Percentiles rank a stretch among this genome's conserved stretches.
Evolutionary conservation across 2,888 invertebrate species (phyloP).

Genomic region (Leptopilina drosophilae): DNA sequence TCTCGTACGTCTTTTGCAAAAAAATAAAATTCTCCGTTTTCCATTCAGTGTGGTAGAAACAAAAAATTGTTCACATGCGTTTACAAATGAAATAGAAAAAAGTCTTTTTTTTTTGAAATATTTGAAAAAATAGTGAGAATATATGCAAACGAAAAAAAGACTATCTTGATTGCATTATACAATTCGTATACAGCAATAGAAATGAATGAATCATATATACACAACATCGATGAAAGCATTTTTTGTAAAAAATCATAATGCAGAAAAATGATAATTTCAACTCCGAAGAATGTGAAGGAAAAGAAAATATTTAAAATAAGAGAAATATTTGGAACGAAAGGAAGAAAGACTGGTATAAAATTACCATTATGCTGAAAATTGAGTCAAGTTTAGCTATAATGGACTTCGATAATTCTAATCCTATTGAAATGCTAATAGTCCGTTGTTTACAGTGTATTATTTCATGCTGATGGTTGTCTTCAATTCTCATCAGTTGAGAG

Average conservation of each 20-base stretch:
- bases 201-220: too few species aligned
- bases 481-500: not conserved
- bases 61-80: not conserved
- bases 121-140: slow-evolving; percentile 1
- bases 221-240: too few species aligned
- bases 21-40: not conserved
- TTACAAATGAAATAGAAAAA: not conserved
- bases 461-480: not conserved
- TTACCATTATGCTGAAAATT: too few species aligned
- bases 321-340: too few species aligned
- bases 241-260: too few species aligned
- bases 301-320: too few species aligned
- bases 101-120: not conserved
- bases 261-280: too few species aligned
- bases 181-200: too few species aligned
- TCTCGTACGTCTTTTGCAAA: not conserved
- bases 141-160: not conserved
- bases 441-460: not conserved
- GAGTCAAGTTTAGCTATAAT: too few species aligned
- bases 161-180: not conserved
- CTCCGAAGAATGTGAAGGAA: too few species aligned
- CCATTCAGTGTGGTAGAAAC: not conserved
- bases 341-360: too few species aligned
- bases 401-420: too few species aligned
- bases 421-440: not conserved